phyloP scores from a whole-genome alignment of 2,888 invertebrate species.

The Beris chalybata region DNA sequence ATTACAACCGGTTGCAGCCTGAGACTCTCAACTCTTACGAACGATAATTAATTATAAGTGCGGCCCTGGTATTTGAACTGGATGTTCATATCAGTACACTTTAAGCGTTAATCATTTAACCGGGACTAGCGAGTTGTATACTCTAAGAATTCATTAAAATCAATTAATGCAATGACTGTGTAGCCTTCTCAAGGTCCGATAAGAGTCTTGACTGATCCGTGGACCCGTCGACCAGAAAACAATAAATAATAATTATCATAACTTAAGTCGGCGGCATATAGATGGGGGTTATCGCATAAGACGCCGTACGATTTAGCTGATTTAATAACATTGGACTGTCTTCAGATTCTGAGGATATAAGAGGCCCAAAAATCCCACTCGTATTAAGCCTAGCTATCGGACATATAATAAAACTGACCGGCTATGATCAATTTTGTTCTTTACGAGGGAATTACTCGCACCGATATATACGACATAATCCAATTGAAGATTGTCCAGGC shows the following conservation, averaged over 20 bases:
- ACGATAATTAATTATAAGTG: not conserved
- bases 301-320: too few relatives aligned
- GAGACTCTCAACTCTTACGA: too few relatives aligned
- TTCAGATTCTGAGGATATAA: too few relatives aligned
- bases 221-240: constrained; percentile 24
- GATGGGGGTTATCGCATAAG: constrained; percentile 33
- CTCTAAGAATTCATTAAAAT: constrained; percentile 38
- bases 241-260: constrained; percentile 38
- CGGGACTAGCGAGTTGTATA: constrained; percentile 8
- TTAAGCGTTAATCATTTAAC: constrained; percentile 5
- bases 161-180: constrained; percentile 39
- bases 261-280: constrained; percentile 19
- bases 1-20: too few relatives aligned
- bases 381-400: not conserved
- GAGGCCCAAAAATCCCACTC: too few relatives aligned
- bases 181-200: constrained; percentile 35
- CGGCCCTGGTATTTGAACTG: constrained; percentile 10
- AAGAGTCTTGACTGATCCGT: constrained; percentile 11
- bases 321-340: too few relatives aligned
- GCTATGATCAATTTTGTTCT: constrained; percentile 24
- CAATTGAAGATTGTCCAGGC: constrained; percentile 23
- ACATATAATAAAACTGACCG: too few relatives aligned
- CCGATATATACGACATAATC: constrained; percentile 30
- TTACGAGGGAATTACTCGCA: constrained; percentile 31
- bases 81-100: constrained; percentile 11